Percentiles rank a stretch among this genome's conserved stretches.
Conservation (phyloP, 2,888 invertebrate species). For the Mesoligia furuncula region DNA sequence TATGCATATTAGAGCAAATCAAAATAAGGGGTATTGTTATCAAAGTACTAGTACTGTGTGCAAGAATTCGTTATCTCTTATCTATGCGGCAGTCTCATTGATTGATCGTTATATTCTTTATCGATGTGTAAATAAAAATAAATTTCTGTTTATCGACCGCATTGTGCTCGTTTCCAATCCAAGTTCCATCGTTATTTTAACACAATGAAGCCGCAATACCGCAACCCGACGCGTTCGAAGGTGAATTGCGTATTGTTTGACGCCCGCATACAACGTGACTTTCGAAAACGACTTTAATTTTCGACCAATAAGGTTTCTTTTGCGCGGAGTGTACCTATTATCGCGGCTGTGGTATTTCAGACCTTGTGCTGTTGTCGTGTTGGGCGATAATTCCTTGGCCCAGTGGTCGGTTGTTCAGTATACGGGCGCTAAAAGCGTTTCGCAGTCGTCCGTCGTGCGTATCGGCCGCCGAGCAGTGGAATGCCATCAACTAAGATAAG, state of each 20-base stretch:
- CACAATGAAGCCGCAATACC: constrained; percentile 90
- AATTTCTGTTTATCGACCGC: constrained; percentile 81
- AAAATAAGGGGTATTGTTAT: constrained; percentile 8
- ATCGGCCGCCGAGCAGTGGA: constrained; percentile 87
- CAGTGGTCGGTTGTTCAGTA: constrained; percentile 70
- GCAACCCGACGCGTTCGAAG: constrained; percentile 90
- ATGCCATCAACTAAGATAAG: constrained; percentile 90
- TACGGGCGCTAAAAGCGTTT: constrained; percentile 90
- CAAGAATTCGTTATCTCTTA: constrained; percentile 47
- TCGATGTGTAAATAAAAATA: constrained; percentile 76
- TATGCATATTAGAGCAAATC: constrained; percentile 8
- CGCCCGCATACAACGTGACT: constrained; percentile 87
- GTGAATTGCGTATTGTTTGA: constrained; percentile 90
- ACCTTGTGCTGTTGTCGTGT: constrained; percentile 64
- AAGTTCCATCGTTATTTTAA: constrained; percentile 87
- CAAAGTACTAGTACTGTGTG: constrained; percentile 22
- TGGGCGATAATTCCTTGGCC: constrained; percentile 69
- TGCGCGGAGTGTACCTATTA: constrained; percentile 72
- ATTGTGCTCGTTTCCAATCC: constrained; percentile 84
- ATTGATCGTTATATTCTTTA: constrained; percentile 69
- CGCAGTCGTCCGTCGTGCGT: constrained; percentile 89
- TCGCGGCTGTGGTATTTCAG: constrained; percentile 61
- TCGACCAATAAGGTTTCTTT: constrained; percentile 87
- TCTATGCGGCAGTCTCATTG: constrained; percentile 55
- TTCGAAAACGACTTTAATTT: constrained; percentile 87